Percentiles rank a stretch among this genome's conserved stretches.
Evolutionary conservation across 2,888 invertebrate genomes (phyloP).

Genomic region (Ophioninae sp.): DNA sequence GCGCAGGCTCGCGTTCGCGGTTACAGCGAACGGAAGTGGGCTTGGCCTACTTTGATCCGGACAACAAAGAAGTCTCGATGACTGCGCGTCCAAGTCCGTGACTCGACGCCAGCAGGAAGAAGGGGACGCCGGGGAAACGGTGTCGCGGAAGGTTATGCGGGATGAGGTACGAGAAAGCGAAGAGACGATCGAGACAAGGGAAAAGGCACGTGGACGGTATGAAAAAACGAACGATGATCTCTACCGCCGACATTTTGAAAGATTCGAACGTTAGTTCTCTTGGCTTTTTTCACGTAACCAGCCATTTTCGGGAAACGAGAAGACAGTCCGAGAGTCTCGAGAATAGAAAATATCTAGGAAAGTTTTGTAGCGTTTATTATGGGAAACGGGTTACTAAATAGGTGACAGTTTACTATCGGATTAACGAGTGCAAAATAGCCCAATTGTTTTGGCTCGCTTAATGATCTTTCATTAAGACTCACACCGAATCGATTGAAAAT

Average conservation of each 20-base stretch:
- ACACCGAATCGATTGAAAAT: no score
- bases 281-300: no score
- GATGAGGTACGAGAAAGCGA: neutral
- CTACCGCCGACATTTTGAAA: neutral
- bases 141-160: conserved; percentile 32
- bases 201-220: conserved; percentile 20
- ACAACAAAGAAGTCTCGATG: conserved; percentile 68
- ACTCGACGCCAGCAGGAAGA: conserved; percentile 18
- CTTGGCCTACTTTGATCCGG: conserved; percentile 62
- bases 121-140: conserved; percentile 25
- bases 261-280: no score
- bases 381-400: no score
- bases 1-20: conserved; percentile 8
- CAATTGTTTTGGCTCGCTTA: no score
- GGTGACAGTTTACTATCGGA: no score
- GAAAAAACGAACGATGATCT: conserved; percentile 27
- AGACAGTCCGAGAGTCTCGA: no score
- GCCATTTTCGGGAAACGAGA: no score
- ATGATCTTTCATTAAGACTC: no score
- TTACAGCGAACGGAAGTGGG: conserved; percentile 53
- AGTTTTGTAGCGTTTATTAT: no score
- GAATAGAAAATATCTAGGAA: no score
- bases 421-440: no score
- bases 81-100: conserved; percentile 45
- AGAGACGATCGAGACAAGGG: neutral